Evolutionary conservation across 2,797 vertebrate species (phyloP).

Genomic region (Parauchenoglanis ngamensis): DNA sequence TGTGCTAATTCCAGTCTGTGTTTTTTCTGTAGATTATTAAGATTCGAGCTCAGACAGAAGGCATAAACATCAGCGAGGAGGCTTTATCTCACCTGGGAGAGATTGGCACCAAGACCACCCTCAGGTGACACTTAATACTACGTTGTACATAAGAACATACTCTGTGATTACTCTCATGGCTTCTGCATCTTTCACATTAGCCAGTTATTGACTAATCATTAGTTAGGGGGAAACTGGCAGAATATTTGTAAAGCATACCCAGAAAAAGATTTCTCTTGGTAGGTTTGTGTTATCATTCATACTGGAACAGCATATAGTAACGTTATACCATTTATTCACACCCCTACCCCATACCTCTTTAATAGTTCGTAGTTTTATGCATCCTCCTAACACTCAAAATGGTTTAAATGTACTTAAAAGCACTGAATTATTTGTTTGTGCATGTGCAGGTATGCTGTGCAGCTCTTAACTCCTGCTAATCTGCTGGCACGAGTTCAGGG

Average conservation of each 20-base stretch:
- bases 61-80: slow-evolving; percentile 92
- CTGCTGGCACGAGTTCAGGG: slow-evolving; percentile 93
- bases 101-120: slow-evolving; percentile 94
- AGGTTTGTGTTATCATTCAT: not conserved
- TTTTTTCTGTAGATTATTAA: slow-evolving; percentile 87
- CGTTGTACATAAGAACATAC: not conserved
- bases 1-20: not conserved
- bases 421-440: slow-evolving; percentile 18
- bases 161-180: not conserved
- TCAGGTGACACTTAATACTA: slow-evolving; percentile 78
- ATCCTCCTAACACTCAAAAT: not conserved
- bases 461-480: slow-evolving; percentile 93
- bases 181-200: not conserved
- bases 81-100: slow-evolving; percentile 90
- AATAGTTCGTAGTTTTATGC: not conserved
- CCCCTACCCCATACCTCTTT: not conserved
- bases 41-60: slow-evolving; percentile 94
- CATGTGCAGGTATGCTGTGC: slow-evolving; percentile 85
- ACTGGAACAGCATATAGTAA: not conserved
- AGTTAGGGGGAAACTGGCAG: not conserved
- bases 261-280: not conserved
- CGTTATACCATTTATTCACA: not conserved
- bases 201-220: not conserved
- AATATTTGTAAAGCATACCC: not conserved
- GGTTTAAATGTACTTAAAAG: not conserved